These are phyloP conservation scores for Melanophora roralis DNA, from an alignment of 2,888 invertebrate genomes.

Conservation along the genomic window DNA sequence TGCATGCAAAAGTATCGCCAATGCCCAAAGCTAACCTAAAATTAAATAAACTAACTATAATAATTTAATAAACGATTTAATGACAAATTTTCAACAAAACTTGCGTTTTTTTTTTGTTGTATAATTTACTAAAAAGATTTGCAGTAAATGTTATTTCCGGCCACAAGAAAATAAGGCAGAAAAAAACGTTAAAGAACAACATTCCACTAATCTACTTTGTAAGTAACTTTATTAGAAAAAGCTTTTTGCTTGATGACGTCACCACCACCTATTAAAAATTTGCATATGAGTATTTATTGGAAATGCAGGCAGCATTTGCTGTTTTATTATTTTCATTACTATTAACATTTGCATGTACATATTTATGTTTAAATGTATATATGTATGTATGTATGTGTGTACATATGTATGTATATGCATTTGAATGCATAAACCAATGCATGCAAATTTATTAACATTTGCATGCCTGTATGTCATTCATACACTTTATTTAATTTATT, in stretches of 20 bases:
- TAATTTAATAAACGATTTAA: conserved; percentile 25
- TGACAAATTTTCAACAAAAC: background rate
- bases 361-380: background rate
- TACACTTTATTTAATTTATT: no score
- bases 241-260: conserved; percentile 58
- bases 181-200: background rate
- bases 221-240: conserved; percentile 1
- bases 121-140: background rate
- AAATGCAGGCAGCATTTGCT: conserved; percentile 60
- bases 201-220: background rate
- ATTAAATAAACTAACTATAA: conserved; percentile 17
- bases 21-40: conserved; percentile 25
- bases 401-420: background rate
- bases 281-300: background rate
- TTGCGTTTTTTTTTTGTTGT: conserved; percentile 23
- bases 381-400: background rate
- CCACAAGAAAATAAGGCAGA: background rate
- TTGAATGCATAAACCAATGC: background rate
- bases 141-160: conserved; percentile 45
- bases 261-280: conserved; percentile 30
- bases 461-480: no score
- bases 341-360: background rate
- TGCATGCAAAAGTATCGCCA: conserved; percentile 49
- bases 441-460: no score
- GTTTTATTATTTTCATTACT: conserved; percentile 10